Base-by-base conservation (phyloP, 1,140 invertebrate species). In the Anadara kagoshimensis region DNA sequence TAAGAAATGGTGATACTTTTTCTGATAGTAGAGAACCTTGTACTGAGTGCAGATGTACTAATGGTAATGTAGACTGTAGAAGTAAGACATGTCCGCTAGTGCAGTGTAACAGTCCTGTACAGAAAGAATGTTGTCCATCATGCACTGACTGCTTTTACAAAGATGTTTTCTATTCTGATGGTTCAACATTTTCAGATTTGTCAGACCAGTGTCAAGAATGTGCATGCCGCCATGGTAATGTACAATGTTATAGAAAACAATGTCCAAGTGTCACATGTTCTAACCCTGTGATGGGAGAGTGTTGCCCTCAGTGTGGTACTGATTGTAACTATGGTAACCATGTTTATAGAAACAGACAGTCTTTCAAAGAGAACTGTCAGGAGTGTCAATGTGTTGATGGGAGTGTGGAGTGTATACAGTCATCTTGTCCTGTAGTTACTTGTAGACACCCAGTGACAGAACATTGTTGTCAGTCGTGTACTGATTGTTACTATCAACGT, bases 121-220 rank as follows among this genome's bases (percentile, higher is more conserved):
- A 45, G 26, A 75, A 47, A 18, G 68, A 67, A 22, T 86, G 85
- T 64, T 86, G 85, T 65, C 82, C 82, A 12, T 56, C 71, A 10
- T 86, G 85, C 75, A 67, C 63, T 26, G 76, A 76, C 12, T 85
- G 83, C 62, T 57, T 75, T 29, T 78, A 75, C 67, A 53, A 76
- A 47, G 75, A 72, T 18, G 57, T 62, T n/a, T 44, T 68, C 29
- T 58, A 62, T 44, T 14, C 11, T 20, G 57, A 75, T 58, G 71
- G 57, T 14, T 51, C 54, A 18, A 57, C 45, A 14, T 80, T 80
- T 29, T 61, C 54, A 18, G 45, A 67, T 26, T n/a, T 51, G n/a
- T 56, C 51, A 12, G 69, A 75, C 43, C 41, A 58, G 16, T 80
- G 76, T 62, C 68, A 51, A 24, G 64, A 75, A 47, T 84, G 82